Conservation (phyloP, 2,113 vertebrate species). For the Mugil cephalus region DNA sequence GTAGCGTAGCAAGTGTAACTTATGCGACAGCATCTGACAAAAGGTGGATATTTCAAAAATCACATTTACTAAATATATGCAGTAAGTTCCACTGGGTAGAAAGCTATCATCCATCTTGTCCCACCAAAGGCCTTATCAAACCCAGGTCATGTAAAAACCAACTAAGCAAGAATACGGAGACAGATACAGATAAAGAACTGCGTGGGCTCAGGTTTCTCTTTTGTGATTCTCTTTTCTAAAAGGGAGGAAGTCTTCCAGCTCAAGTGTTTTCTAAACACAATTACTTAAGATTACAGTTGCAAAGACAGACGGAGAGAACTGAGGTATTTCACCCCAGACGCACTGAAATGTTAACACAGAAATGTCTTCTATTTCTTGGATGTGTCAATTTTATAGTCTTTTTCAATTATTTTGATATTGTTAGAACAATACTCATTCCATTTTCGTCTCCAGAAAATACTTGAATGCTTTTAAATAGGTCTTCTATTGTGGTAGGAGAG, state of each 20-base stretch:
- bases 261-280: constrained; percentile 83
- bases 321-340: constrained; percentile 48
- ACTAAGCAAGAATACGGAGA: constrained; percentile 24
- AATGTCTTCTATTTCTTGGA: not conserved
- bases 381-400: no score
- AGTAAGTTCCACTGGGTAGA: not conserved
- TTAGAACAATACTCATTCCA: no score
- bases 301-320: constrained; percentile 56
- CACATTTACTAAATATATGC: not conserved
- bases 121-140: constrained; percentile 55
- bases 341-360: constrained; percentile 56
- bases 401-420: not conserved
- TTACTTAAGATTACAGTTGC: constrained; percentile 79
- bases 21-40: no score
- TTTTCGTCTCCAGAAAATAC: no score
- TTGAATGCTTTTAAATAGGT: no score
- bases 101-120: constrained; percentile 40
- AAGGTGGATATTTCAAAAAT: not conserved
- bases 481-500: no score
- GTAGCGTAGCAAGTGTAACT: not conserved
- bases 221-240: constrained; percentile 68
- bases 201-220: constrained; percentile 71
- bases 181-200: constrained; percentile 52
- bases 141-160: constrained; percentile 50
- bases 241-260: constrained; percentile 72